Conservation (phyloP, 2,797 vertebrate genomes). For the Garrulus glandarius region DNA sequence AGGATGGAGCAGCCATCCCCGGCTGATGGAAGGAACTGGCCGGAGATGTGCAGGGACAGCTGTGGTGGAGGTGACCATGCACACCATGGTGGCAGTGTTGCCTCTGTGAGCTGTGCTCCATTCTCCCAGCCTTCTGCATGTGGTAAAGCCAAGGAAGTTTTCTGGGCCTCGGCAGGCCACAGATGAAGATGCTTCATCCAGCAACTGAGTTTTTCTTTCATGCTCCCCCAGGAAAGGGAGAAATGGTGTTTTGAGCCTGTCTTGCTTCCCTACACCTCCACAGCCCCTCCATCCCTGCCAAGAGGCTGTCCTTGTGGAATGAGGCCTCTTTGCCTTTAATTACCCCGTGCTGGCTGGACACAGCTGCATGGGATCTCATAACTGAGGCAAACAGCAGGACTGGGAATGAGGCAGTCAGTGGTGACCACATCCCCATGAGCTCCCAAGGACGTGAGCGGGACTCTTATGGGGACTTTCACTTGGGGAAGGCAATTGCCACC, state of each 20-base stretch:
- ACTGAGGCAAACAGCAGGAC: background rate
- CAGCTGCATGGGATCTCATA: background rate
- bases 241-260: background rate
- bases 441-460: rapidly evolving
- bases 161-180: background rate
- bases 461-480: background rate
- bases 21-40: background rate
- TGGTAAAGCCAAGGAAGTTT: background rate
- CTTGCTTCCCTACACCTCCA: background rate
- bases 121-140: background rate
- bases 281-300: background rate
- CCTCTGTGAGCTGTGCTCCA: background rate
- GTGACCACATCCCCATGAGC: rapidly evolving
- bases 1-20: background rate
- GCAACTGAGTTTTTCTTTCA: background rate
- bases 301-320: background rate
- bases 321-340: background rate
- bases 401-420: background rate
- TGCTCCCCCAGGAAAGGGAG: background rate
- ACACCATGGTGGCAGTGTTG: background rate
- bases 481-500: rapidly evolving
- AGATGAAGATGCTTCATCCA: background rate
- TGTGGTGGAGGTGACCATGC: background rate
- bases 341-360: background rate
- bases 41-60: background rate